These are phyloP conservation scores for Thunnus maccoyii DNA, from an alignment of 2,113 vertebrate genomes.

Conservation along the genomic window DNA sequence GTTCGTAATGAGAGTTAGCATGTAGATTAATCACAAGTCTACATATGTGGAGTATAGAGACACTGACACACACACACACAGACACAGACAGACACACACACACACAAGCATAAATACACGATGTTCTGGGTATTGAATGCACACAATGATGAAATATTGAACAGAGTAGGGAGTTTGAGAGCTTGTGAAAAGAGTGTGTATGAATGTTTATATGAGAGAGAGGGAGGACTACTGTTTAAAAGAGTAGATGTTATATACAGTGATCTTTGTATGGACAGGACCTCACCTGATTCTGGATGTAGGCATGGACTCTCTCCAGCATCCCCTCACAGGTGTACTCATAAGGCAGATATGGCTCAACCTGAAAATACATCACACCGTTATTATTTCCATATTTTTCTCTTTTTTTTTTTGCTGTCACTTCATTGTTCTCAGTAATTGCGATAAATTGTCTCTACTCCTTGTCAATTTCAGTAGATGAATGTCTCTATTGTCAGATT, in stretches of 20 bases:
- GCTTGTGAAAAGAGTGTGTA: slow-evolving; percentile 9
- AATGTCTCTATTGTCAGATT: slow-evolving; percentile 65
- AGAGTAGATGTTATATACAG: neutral
- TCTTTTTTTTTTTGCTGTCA: neutral
- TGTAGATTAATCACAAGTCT: slow-evolving; percentile 50
- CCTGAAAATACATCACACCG: slow-evolving; percentile 80
- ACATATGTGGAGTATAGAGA: slow-evolving; percentile 24
- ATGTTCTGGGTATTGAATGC: slow-evolving; percentile 18
- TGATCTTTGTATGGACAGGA: neutral
- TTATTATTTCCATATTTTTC: slow-evolving; percentile 27
- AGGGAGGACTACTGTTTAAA: neutral
- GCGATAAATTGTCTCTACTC: slow-evolving; percentile 40
- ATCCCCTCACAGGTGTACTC: slow-evolving; percentile 98
- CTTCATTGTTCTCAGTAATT: slow-evolving; percentile 63
- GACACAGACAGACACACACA: neutral
- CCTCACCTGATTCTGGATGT: slow-evolving; percentile 96
- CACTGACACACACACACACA: neutral
- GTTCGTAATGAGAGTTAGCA: slow-evolving; percentile 56
- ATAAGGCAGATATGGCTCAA: slow-evolving; percentile 95
- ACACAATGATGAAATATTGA: slow-evolving; percentile 49
- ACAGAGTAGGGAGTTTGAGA: slow-evolving; percentile 8
- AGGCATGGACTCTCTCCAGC: slow-evolving; percentile 95
- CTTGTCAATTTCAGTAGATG: slow-evolving; percentile 60
- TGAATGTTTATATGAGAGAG: neutral
- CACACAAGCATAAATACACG: neutral